Base-by-base conservation (phyloP, 1,140 invertebrate genomes). In the Liolophura sinensis region DNA sequence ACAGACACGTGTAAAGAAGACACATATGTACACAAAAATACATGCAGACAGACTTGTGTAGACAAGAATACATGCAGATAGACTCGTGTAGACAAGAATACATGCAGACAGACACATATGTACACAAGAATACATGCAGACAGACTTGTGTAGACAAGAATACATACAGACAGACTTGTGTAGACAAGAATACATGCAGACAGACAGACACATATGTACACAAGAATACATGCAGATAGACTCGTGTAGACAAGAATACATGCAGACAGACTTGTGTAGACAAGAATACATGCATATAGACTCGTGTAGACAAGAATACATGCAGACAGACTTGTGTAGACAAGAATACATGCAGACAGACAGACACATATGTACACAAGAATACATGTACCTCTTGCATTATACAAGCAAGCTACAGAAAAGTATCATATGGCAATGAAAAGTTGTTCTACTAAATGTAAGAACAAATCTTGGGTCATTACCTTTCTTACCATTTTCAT, bases 401-500 rank as follows among this genome's bases (percentile, higher is more conserved):
- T n/a, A n/a, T n/a, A n/a, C n/a, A n/a, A n/a, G n/a, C n/a, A n/a
- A n/a, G n/a, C n/a, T n/a, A n/a, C n/a, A 40, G 51, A 54, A 54
- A 24, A 54, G 51, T n/a, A 24, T n/a, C n/a, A 54, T 54, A 7
- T 54, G 51, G n/a, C 51, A 54, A 20, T 20, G 51, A 54, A 24
- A 54, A 24, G n/a, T 24, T 24, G n/a, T 54, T 54, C n/a, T 54
- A 54, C 51, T 20, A 54, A 54, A 54, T 5, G 24, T 24, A 54
- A 12, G n/a, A 54, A 20, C 51, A 54, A 24, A 56, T 40, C 31
- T 40, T 40, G 31, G 31, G 31, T 9, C 31, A 40, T 40, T 40
- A 16, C 55, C 15, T 18, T 60, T 85, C 87, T 88, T 82, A 92
- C 92, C 90, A 83, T 92, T 92, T 74, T 96, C 93, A 93, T 93